Percentiles rank a stretch among this genome's conserved stretches.
These are phyloP conservation scores for Diplosoma virens DNA, from an alignment of 23 tunicate species.

Conservation along the genomic window DNA sequence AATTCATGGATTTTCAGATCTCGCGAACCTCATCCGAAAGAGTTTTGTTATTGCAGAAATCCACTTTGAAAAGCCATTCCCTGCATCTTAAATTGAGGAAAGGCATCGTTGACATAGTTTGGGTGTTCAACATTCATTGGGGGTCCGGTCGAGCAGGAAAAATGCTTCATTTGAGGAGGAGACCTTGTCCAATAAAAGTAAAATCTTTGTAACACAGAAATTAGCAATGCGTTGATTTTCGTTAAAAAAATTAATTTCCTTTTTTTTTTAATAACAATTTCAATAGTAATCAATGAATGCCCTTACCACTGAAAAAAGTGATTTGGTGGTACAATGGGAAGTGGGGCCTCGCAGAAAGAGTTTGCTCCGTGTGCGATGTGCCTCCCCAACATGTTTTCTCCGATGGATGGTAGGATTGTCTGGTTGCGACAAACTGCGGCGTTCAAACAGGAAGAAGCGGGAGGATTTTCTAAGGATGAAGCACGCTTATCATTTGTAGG, in stretches of 20 bases:
- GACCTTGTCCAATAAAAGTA: conserved; percentile 32
- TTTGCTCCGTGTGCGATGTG: conserved; percentile 56
- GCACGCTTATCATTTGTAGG: too few species aligned
- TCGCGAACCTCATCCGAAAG: not conserved
- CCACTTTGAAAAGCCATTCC: conserved; percentile 70
- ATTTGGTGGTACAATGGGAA: conserved; percentile 68
- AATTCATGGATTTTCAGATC: too few species aligned
- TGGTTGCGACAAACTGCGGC: conserved; percentile 50
- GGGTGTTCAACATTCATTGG: conserved; percentile 30
- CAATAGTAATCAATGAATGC: not conserved
- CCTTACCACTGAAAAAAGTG: conserved; percentile 72
- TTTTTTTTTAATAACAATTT: not conserved
- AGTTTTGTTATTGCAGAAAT: conserved; percentile 40
- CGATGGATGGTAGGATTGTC: conserved; percentile 58
- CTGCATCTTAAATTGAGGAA: conserved; percentile 59
- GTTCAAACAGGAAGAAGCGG: conserved; percentile 36
- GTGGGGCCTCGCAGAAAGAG: conserved; percentile 45
- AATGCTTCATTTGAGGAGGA: conserved; percentile 53
- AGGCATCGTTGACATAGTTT: conserved; percentile 51
- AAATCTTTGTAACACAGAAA: not conserved
- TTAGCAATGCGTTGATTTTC: not conserved
- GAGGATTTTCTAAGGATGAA: conserved; percentile 9
- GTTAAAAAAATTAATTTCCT: not conserved
- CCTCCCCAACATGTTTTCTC: conserved; percentile 65
- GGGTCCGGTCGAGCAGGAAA: conserved; percentile 48